A percentile compares a stretch with the other conserved stretches of the same genome.
Evolutionary conservation across 2,888 invertebrate genomes (phyloP).

Genomic region (Parapristionchus giblindavisi): DNA sequence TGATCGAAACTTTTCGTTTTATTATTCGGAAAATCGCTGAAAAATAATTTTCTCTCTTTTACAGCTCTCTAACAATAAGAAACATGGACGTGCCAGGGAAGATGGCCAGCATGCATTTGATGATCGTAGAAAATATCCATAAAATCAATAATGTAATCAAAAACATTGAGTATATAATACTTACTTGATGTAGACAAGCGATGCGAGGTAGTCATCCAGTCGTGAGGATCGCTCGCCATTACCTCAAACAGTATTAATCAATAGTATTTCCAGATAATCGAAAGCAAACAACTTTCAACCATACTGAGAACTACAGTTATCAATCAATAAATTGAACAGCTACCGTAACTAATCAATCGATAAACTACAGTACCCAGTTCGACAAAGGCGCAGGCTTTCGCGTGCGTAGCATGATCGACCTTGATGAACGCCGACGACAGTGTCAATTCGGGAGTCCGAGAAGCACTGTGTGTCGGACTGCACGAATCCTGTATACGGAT

Average conservation of each 20-base stretch:
- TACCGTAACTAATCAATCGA: no score
- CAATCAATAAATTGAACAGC: no score
- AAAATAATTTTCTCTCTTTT: no score
- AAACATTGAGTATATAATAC: neutral
- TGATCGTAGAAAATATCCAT: neutral
- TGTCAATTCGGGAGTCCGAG: slow-evolving; percentile 17
- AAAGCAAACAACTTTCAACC: no score
- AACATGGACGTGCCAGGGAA: neutral
- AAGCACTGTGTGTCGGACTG: neutral
- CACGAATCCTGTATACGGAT: no score
- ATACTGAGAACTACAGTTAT: no score
- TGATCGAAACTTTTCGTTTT: no score
- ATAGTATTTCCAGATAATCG: no score
- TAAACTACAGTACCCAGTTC: slow-evolving; percentile 32
- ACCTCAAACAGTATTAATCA: no score
- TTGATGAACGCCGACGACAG: slow-evolving; percentile 20
- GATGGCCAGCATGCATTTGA: neutral
- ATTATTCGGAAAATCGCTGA: no score
- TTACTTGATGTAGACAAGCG: slow-evolving; percentile 43
- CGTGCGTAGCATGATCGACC: slow-evolving; percentile 31
- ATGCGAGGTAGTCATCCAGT: slow-evolving; percentile 49
- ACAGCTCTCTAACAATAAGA: neutral
- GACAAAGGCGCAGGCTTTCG: slow-evolving; percentile 26
- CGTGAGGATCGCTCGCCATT: slow-evolving; percentile 36
- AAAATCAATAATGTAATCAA: neutral